Evolutionary conservation across 2,797 vertebrate species (phyloP), one percentile per base, ranked within the genome.

Genomic region (Poecilia wingei): DNA sequence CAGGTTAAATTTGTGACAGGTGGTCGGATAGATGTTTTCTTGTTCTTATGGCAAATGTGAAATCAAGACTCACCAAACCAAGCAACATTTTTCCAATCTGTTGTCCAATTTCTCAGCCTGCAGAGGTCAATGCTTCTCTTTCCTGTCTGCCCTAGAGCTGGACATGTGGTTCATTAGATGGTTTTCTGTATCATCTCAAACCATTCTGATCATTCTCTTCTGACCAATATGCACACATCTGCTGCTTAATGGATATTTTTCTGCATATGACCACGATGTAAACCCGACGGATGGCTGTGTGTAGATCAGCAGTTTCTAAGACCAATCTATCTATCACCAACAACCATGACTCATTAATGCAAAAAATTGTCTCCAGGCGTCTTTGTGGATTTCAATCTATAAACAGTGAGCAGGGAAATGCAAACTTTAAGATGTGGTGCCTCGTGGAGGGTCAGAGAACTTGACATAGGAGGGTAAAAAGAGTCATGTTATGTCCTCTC

Each of bases 321-420:
- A 2, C 14, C 57, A 33, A 28, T 14, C 13, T 31, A 2, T 59
- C n/a, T 14, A 31, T 1, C n/a, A 59, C 25, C 55, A 31, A 6
- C 55, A 12, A 31, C 10, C 4, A 9, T 66, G 18, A 36, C 33
- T 36, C 14, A 39, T 39, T 8, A 22, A 66, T 10, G 33, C 36
- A 36, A 20, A 68, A 31, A 68, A 41, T 68, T 66, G 36, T 20
- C 64, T 41, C 36, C 10, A 41, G 41, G 45, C 46, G 31, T 74
- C 71, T 80, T 77, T 77, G 79, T 87, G 79, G 72, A 79, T 81
- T 80, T 80, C 85, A 84, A 90, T 82, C 84, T 72, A 73, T 77
- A 66, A 84, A 84, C 49, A 61, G 74, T 72, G 72, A 82, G 74
- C 73, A 74, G 51, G 78, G 72, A 70, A 41, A 92, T 80, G 79